These are phyloP conservation scores for Dinoponera quadriceps DNA, from an alignment of 1,140 invertebrate species.

Conservation along the genomic window DNA sequence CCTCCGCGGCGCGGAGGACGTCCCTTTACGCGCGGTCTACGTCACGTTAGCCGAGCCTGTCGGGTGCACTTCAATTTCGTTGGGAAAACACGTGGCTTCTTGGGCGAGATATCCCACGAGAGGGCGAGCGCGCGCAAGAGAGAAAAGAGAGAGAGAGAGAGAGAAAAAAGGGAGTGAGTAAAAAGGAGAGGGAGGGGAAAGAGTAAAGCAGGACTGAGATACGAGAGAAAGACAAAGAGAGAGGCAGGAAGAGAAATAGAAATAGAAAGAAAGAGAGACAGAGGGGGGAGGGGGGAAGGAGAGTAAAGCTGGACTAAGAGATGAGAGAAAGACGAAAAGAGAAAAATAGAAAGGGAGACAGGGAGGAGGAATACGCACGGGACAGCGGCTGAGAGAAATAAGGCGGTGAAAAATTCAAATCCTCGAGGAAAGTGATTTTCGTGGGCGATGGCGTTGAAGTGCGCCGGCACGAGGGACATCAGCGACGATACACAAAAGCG, in stretches of 20 bases:
- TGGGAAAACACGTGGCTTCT: constrained; percentile 69
- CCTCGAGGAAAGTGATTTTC: constrained; percentile 35
- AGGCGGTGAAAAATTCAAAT: constrained; percentile 52
- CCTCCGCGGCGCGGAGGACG: constrained; percentile 45
- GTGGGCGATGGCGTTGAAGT: neutral
- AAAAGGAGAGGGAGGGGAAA: no score
- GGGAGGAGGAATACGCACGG: neutral
- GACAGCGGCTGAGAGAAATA: constrained; percentile 19
- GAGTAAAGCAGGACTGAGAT: no score
- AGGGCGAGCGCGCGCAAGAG: constrained; percentile 15
- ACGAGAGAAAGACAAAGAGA: neutral
- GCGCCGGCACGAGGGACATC: constrained; percentile 23
- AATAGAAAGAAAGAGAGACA: neutral
- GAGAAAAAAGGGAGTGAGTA: no score
- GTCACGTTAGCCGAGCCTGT: constrained; percentile 59
- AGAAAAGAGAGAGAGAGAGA: constrained; percentile 11
- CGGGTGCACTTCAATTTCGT: constrained; percentile 71
- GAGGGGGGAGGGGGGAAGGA: no score
- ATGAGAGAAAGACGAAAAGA: neutral
- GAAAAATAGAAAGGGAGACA: neutral
- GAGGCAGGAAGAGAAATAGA: neutral
- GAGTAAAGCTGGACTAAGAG: no score
- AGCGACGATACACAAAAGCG: no score
- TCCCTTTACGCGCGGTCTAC: constrained; percentile 43
- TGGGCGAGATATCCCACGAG: constrained; percentile 36